These are phyloP conservation scores for Drosophila infuscata DNA, from an alignment of 2,888 invertebrate species.

Conservation along the genomic window DNA sequence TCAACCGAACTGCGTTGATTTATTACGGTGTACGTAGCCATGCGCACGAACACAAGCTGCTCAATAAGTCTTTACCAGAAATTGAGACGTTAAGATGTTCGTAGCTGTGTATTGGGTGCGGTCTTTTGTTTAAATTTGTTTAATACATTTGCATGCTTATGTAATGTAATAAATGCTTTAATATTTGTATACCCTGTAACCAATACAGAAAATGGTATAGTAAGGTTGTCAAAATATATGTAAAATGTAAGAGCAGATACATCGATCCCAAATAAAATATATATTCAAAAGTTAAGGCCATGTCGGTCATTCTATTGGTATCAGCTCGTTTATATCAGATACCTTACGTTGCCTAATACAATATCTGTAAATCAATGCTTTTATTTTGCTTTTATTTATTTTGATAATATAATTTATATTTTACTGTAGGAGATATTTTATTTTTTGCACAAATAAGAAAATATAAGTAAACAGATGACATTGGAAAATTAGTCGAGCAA, in stretches of 20 bases:
- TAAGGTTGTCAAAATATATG: neutral
- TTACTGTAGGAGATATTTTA: neutral
- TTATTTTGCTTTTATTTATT: neutral
- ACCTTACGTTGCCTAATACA: neutral
- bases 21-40: neutral
- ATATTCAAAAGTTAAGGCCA: neutral
- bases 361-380: neutral
- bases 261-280: neutral
- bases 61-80: constrained; percentile 17
- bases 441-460: no score
- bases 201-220: no score
- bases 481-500: neutral
- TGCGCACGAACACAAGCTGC: constrained; percentile 3
- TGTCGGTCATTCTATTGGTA: neutral
- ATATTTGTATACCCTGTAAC: neutral
- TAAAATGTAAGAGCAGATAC: neutral
- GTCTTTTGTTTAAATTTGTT: constrained; percentile 8
- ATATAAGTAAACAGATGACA: neutral
- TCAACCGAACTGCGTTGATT: neutral
- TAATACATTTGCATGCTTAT: constrained; percentile 4
- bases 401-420: neutral
- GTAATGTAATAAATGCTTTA: neutral
- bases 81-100: constrained; percentile 16
- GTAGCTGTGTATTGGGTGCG: constrained; percentile 6
- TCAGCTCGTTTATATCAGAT: neutral